phyloP scores from a whole-genome alignment of 2,888 invertebrate genomes.

The Taenaris catops region DNA sequence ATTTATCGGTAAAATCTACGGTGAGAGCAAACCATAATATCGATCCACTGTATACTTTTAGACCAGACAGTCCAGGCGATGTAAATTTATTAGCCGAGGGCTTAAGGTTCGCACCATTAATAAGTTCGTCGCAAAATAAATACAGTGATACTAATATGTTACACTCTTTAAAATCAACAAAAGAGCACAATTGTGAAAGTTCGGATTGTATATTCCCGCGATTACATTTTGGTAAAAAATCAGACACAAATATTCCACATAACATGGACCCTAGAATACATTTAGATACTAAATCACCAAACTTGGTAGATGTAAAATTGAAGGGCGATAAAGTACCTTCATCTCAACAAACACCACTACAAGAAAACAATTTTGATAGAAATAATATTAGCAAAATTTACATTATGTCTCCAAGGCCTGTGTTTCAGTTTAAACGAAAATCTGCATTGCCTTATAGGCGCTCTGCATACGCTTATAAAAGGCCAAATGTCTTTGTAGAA shows the following conservation, averaged over 20 bases:
- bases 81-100: constrained; percentile 85
- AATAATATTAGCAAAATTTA: constrained; percentile 36
- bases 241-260: no score
- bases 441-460: constrained; percentile 36
- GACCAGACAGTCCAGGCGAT: constrained; percentile 86
- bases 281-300: no score
- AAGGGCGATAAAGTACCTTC: constrained; percentile 68
- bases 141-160: no score
- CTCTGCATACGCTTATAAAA: constrained; percentile 32
- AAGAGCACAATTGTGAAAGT: constrained; percentile 35
- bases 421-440: constrained; percentile 57
- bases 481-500: constrained; percentile 28
- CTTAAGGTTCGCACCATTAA: constrained; percentile 50
- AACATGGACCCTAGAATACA: no score
- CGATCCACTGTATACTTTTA: constrained; percentile 85
- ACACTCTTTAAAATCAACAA: no score
- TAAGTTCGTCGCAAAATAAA: constrained; percentile 1
- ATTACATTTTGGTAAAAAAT: no score
- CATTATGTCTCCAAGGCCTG: constrained; percentile 53
- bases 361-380: no score
- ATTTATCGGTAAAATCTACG: constrained; percentile 34
- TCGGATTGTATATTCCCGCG: constrained; percentile 28
- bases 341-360: not conserved
- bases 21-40: constrained; percentile 48
- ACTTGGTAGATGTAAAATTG: no score